Evolutionary conservation across 2,888 invertebrate species (phyloP), one percentile per base, ranked within the genome.

Genomic region (Orthonychiurus folsomi): DNA sequence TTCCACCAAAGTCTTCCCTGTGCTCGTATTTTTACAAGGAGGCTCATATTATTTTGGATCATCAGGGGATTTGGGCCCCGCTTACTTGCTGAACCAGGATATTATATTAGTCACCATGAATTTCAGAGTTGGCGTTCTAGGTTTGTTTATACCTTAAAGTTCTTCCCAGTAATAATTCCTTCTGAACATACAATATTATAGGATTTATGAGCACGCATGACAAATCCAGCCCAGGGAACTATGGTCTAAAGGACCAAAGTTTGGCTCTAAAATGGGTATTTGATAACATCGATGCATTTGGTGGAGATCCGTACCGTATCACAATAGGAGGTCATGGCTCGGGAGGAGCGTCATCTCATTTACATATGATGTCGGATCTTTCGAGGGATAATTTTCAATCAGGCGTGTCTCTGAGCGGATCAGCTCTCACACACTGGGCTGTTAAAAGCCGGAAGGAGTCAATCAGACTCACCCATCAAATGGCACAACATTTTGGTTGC

Each of bases 371-470:
- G 25, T 61, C 67, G 1, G 62, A 63, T 18, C 50, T 60, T 48
- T 61, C 67, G 1, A 62, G 59, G 15, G 61, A 55, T 23, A 64
- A 64, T 48, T 65, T 65, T 27, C 62, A 60, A 28, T 47, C 50
- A 23, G 67, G 65, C n/a, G 64, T 65, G 3, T 67, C 67, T 5
- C 54, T 67, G 18, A 59, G 59, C 24, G 67, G 67, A 1, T 61
- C 65, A 1, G 67, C 65, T 1, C 65, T 67, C 50, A 61, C 62
- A 5, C 62, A 63, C 48, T 67, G 67, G 67, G 65, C 67, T 37
- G 54, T 63, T 23, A 63, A 65, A 48, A 61, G 63, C 1, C 62
- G 60, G 1, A 50, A 58, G 20, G 59, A 67, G 37, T n/a, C 65
- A 12, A 56, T 47, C 23, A 50, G 64, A 26, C 47, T 67, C 18